Evolutionary conservation across 2,888 invertebrate species (phyloP).

Genomic region (Sepioteuthis lessoniana): DNA sequence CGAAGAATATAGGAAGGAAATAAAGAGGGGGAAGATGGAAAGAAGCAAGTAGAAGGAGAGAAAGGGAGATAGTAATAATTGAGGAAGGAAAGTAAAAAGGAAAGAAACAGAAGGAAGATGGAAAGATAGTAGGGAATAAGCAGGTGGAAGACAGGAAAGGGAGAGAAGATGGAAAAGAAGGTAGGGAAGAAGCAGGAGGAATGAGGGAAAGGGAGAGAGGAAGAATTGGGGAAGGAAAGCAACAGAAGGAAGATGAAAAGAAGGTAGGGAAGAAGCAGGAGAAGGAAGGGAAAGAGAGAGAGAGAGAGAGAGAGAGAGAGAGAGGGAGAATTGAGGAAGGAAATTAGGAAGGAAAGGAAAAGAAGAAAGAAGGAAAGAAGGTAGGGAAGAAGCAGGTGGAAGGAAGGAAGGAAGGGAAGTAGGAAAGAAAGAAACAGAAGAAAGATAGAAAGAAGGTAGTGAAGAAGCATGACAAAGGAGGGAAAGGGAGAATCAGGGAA

Average conservation of each 20-base stretch:
- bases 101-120: not conserved
- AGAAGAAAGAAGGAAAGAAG: not conserved
- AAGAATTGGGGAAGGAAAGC: not conserved
- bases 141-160: not conserved
- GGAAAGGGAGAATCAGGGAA: too few species aligned
- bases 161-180: not conserved
- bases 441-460: too few species aligned
- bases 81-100: not conserved
- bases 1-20: too few species aligned
- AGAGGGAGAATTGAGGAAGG: slow-evolving; percentile 37
- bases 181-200: not conserved
- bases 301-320: not conserved
- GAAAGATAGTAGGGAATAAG: not conserved
- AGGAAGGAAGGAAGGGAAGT: too few species aligned
- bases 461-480: too few species aligned
- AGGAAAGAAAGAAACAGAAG: too few species aligned
- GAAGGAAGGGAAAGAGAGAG: not conserved
- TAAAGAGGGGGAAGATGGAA: too few species aligned
- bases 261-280: not conserved
- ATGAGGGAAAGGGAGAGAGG: not conserved
- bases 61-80: not conserved
- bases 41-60: not conserved
- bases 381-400: too few species aligned
- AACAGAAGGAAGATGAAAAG: not conserved
- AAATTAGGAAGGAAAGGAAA: not conserved